Conservation (phyloP, 2,888 invertebrate genomes). For the Protonemura montana region DNA sequence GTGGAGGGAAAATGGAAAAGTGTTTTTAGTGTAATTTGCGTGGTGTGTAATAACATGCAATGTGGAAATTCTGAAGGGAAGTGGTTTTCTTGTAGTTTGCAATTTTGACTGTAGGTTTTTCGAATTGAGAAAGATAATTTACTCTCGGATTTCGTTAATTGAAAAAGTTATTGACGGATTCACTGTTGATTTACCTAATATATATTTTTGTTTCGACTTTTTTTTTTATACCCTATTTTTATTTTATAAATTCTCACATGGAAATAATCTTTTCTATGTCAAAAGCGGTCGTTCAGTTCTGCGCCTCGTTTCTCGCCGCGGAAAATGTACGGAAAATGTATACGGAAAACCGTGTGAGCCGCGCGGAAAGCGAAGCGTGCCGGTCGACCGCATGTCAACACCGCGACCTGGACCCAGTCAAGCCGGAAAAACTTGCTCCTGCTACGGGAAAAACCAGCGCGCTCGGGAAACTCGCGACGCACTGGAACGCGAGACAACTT, state of each 20-base stretch:
- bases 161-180: too few relatives aligned
- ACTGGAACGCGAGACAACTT: neutral
- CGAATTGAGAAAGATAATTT: too few relatives aligned
- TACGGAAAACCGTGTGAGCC: neutral
- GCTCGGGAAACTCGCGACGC: neutral
- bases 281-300: too few relatives aligned
- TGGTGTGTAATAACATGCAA: neutral
- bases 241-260: too few relatives aligned
- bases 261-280: too few relatives aligned
- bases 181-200: too few relatives aligned
- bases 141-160: neutral
- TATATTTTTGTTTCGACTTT: too few relatives aligned
- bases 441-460: neutral
- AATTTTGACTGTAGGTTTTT: too few relatives aligned
- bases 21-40: neutral
- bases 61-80: neutral
- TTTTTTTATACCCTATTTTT: too few relatives aligned
- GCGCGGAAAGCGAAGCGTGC: neutral
- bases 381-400: neutral
- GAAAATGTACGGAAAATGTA: neutral
- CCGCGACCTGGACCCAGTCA: neutral
- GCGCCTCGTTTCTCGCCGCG: too few relatives aligned
- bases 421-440: neutral
- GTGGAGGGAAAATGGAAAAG: neutral
- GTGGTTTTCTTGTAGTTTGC: neutral